Conservation (phyloP, 2,888 invertebrate species). For the Criorhina ranunculi region DNA sequence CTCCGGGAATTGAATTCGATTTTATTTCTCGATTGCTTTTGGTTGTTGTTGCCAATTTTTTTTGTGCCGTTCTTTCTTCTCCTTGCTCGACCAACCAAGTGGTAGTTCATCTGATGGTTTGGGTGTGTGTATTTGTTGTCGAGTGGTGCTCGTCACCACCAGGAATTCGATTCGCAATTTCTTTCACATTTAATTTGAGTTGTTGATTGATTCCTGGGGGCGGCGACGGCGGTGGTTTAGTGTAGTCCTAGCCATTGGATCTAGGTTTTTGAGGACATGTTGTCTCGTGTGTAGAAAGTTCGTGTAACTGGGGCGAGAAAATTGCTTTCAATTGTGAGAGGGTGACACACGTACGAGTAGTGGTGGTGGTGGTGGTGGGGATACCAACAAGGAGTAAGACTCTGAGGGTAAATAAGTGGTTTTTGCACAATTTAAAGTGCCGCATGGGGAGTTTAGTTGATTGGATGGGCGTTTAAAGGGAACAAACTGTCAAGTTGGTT, state of each 20-base stretch:
- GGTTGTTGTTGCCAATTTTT: slow-evolving; percentile 60
- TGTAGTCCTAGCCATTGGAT: slow-evolving; percentile 62
- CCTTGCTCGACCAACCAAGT: slow-evolving; percentile 46
- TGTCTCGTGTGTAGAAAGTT: slow-evolving; percentile 65
- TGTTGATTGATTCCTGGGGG: slow-evolving; percentile 72
- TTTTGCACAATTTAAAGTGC: slow-evolving; percentile 71
- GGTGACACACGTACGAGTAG: slow-evolving; percentile 33
- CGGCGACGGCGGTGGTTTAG: slow-evolving; percentile 57
- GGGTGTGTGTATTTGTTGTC: slow-evolving; percentile 55
- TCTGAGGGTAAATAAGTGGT: slow-evolving; percentile 66
- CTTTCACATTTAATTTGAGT: slow-evolving; percentile 77
- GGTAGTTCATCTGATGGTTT: slow-evolving; percentile 44
- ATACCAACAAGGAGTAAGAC: background rate
- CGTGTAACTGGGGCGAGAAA: slow-evolving; percentile 75
- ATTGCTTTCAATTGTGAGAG: slow-evolving; percentile 73
- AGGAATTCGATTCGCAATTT: slow-evolving; percentile 77
- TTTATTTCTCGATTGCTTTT: slow-evolving; percentile 74
- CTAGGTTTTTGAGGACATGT: slow-evolving; percentile 50
- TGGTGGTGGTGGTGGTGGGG: background rate
- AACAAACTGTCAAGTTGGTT: background rate
- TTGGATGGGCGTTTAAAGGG: slow-evolving; percentile 2
- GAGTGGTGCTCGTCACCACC: slow-evolving; percentile 74
- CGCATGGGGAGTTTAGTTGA: slow-evolving; percentile 21
- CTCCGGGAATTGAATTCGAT: slow-evolving; percentile 74
- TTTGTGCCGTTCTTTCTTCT: slow-evolving; percentile 13